Evolutionary conservation across 2,888 invertebrate genomes (phyloP), one percentile per base, ranked within the genome.

Genomic region (Diploptera punctata): DNA sequence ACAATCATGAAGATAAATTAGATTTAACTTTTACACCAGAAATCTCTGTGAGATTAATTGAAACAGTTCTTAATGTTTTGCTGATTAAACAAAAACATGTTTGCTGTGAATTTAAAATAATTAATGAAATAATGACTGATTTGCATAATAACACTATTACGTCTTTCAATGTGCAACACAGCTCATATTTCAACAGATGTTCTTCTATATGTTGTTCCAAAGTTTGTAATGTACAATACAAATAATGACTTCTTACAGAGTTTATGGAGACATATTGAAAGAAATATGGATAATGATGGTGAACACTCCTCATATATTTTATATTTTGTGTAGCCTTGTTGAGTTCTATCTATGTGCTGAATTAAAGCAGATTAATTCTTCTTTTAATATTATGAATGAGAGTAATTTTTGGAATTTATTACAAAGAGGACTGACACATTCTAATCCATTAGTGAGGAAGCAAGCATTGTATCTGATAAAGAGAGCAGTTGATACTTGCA

Each of bases 381-480:
- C 5, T 31, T 49, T 49, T 24, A 43, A 18, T n/a, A n/a, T 76
- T 3, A 19, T 70, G 4, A 43, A 77, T 29, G 77, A 82, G 67
- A 74, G 78, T 67, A 80, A 83, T 62, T 89, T 91, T 79, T 91
- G 91, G 91, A 78, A 80, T 49, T 79, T 87, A 19, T 78, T 90
- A 67, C 80, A 86, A 73, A 77, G 76, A 73, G 89, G 89, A 18
- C 78, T 91, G 52, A 80, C 80, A 65, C 84, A 84, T 71, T 76
- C 80, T 62, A 82, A 87, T 75, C 78, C 83, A 33, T 79, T 84
- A 49, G 78, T 83, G 21, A 86, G 89, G 75, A 92, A 91, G 82
- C 85, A 88, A 77, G 84, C 88, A 24, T 80, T 88, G 62, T 90
- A 89, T 80, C 80, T 91, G 16, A 81, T 88, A 69, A 89, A 89